phyloP scores from a whole-genome alignment of 2,113 vertebrate genomes.

The Ammodramus savannarum region DNA sequence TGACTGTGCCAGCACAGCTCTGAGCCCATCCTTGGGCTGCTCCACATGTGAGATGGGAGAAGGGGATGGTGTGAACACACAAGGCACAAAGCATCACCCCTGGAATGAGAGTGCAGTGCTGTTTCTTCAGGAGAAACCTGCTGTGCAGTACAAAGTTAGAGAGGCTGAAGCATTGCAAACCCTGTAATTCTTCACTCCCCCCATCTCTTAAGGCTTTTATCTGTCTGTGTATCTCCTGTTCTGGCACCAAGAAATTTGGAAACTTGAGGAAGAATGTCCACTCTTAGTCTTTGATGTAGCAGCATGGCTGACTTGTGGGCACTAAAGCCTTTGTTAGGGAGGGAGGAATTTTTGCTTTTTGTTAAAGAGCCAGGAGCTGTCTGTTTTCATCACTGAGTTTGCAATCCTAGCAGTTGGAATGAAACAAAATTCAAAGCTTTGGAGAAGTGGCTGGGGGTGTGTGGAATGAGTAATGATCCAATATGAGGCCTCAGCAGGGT shows the following conservation, averaged over 20 bases:
- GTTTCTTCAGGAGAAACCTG: background rate
- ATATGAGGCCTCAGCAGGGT: slow-evolving; percentile 53
- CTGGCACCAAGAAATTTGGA: background rate
- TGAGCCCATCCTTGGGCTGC: background rate
- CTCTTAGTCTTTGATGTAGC: background rate
- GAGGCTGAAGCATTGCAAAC: background rate
- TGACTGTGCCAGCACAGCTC: background rate
- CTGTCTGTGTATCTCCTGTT: background rate
- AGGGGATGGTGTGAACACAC: background rate
- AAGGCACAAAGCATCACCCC: background rate
- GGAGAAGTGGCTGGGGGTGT: background rate
- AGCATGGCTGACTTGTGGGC: background rate
- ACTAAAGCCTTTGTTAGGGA: slow-evolving; percentile 2
- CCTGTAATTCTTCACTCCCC: background rate
- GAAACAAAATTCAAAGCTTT: slow-evolving; percentile 28
- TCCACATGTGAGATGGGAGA: background rate
- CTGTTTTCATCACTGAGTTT: background rate
- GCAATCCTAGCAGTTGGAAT: slow-evolving; percentile 6
- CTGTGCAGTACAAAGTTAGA: fast-evolving
- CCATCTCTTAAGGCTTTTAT: background rate
- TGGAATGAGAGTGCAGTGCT: background rate
- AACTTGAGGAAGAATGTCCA: background rate
- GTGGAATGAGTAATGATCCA: slow-evolving; percentile 39
- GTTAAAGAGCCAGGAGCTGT: background rate
- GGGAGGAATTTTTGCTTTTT: background rate